These are phyloP conservation scores for Lissonota sp. DNA, from an alignment of 2,888 invertebrate species.

Conservation along the genomic window DNA sequence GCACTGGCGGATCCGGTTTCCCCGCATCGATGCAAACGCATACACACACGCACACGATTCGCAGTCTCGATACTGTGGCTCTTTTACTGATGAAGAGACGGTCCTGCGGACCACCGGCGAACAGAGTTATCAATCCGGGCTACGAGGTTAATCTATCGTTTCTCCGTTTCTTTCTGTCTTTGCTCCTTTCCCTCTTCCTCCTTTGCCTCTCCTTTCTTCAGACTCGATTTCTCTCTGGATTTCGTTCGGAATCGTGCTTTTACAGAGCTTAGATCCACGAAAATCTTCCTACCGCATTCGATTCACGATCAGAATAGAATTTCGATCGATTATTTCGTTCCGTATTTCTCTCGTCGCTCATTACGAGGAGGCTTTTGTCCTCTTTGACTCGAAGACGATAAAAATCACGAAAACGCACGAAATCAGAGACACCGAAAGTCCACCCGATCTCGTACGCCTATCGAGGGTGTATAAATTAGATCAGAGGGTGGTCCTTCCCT, in stretches of 20 bases:
- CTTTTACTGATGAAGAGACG: conserved; percentile 55
- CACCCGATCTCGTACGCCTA: neutral
- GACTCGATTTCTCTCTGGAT: conserved; percentile 21
- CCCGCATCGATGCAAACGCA: neutral
- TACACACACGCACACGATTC: neutral
- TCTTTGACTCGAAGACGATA: conserved; percentile 15
- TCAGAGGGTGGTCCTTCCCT: conserved; percentile 51
- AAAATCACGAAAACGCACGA: conserved; percentile 30
- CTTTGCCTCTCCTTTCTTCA: conserved; percentile 19
- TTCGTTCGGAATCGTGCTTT: conserved; percentile 40
- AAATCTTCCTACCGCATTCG: conserved; percentile 41
- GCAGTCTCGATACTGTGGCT: conserved; percentile 7
- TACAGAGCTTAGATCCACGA: conserved; percentile 18
- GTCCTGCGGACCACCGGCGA: conserved; percentile 67
- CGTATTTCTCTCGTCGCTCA: conserved; percentile 16
- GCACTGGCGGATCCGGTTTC: conserved; percentile 61
- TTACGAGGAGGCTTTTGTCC: neutral
- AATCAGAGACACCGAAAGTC: conserved; percentile 26
- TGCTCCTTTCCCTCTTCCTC: conserved; percentile 21
- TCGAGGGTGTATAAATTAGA: neutral
- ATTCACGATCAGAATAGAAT: conserved; percentile 64
- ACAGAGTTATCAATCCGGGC: conserved; percentile 70
- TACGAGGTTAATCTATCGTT: conserved; percentile 68
- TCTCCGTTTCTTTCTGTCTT: conserved; percentile 41
- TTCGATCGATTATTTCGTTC: conserved; percentile 63